phyloP scores from a whole-genome alignment of 1,140 invertebrate species.

The Musca vetustissima region DNA sequence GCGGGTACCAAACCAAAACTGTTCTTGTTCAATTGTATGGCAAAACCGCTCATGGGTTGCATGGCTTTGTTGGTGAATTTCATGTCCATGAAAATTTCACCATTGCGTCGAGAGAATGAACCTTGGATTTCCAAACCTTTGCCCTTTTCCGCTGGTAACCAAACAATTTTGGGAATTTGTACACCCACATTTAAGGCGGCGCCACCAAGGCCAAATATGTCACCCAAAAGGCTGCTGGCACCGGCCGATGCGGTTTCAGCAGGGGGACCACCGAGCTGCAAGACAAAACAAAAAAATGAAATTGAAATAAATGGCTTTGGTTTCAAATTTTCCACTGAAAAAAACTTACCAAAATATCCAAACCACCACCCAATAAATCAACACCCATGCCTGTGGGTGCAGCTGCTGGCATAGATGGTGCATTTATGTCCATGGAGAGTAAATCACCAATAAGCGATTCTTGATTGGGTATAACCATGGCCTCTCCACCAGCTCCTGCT shows the following conservation, averaged over 20 bases:
- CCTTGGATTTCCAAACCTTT: conserved; percentile 98
- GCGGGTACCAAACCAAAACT: conserved; percentile 93
- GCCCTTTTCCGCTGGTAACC: conserved; percentile 92
- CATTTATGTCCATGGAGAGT: conserved; percentile 91
- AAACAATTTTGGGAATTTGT: conserved; percentile 77
- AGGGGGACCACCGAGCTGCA: conserved; percentile 58
- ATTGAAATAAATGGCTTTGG: too few species aligned
- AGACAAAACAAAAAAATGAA: conserved; percentile 18
- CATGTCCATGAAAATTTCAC: conserved; percentile 93
- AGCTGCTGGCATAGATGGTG: conserved; percentile 59
- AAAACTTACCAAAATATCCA: conserved; percentile 76
- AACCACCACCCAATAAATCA: conserved; percentile 78
- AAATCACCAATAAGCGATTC: conserved; percentile 97
- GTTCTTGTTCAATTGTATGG: conserved; percentile 99
- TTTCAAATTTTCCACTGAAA: conserved; percentile 10
- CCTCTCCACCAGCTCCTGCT: conserved; percentile 43
- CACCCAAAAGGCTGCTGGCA: conserved; percentile 73
- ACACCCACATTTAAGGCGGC: conserved; percentile 68
- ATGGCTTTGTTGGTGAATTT: conserved; percentile 97
- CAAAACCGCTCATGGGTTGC: conserved; percentile 95
- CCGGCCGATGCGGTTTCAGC: conserved; percentile 53
- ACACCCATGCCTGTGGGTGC: conserved; percentile 59
- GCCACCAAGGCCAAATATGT: conserved; percentile 84
- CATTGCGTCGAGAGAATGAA: conserved; percentile 87
- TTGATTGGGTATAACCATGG: conserved; percentile 82